A percentile compares a stretch with the other conserved stretches of the same genome.
Evolutionary conservation across 2,797 vertebrate species (phyloP).

Genomic region (Spondyliosoma cantharus): DNA sequence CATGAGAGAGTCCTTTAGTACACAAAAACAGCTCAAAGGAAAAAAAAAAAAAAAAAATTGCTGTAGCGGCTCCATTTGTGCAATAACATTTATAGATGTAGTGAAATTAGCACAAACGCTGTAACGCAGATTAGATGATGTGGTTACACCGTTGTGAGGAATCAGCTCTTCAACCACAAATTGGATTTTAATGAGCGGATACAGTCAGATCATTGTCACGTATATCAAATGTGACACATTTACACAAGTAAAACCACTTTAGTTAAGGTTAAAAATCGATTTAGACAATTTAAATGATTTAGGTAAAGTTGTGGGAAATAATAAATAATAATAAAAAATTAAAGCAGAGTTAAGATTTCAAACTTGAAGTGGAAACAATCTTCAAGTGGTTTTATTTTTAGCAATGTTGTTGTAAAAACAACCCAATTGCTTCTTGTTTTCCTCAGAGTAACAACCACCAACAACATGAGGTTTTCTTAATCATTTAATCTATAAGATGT

Average conservation of each 20-base stretch:
- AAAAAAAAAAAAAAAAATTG: background rate
- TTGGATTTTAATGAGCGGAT: slow-evolving; percentile 4
- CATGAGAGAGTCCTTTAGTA: slow-evolving; percentile 11
- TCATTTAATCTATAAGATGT: no score
- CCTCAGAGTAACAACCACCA: no score
- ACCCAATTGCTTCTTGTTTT: no score
- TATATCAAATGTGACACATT: background rate
- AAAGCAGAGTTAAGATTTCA: background rate
- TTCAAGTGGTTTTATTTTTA: no score
- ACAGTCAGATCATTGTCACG: background rate
- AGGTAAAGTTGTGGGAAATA: background rate
- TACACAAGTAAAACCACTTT: background rate
- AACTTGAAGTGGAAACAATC: background rate
- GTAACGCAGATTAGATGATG: background rate
- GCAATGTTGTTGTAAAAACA: no score
- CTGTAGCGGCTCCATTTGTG: background rate
- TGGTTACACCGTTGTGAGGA: background rate
- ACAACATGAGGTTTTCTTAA: no score
- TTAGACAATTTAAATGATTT: background rate
- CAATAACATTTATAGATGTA: background rate
- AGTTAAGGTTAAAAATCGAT: background rate
- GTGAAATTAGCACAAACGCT: background rate
- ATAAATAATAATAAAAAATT: no score
- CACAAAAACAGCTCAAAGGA: background rate
- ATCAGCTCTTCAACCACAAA: background rate